Percentiles rank a stretch among this genome's conserved stretches.
phyloP scores from a whole-genome alignment of 2,797 vertebrate species.

The Prionace glauca region DNA sequence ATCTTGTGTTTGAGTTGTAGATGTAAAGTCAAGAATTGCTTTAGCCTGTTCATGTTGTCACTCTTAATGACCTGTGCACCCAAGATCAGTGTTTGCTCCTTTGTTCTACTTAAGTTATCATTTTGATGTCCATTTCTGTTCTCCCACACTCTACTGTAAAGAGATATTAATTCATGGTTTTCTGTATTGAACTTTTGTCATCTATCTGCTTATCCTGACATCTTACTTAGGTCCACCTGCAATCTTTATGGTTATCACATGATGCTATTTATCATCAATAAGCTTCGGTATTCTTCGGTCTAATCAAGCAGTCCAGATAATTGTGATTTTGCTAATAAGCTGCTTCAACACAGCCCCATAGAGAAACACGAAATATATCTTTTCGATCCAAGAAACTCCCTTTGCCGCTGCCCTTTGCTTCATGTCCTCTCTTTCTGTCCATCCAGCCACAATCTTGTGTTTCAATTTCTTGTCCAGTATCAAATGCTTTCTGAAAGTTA shows the following conservation, averaged over 20 bases:
- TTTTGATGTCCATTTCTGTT: neutral
- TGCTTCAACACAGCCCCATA: neutral
- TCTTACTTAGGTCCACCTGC: neutral
- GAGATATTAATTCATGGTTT: neutral
- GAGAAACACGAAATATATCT: neutral
- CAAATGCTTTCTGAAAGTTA: slow-evolving; percentile 8
- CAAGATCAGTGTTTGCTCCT: neutral
- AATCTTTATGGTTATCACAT: neutral
- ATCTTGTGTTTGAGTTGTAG: neutral
- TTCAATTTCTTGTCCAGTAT: neutral
- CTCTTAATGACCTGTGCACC: neutral
- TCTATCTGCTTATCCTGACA: neutral
- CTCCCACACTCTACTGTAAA: neutral
- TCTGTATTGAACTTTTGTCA: neutral
- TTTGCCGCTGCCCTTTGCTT: neutral
- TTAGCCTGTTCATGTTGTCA: neutral
- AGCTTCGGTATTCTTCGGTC: neutral
- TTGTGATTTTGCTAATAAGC: neutral
- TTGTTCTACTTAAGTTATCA: neutral
- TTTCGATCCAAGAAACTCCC: neutral
- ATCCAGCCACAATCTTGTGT: neutral
- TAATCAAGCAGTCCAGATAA: neutral
- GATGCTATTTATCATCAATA: neutral
- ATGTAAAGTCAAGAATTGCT: neutral
- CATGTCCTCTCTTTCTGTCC: neutral